Percentiles rank a stretch among this genome's conserved stretches.
phyloP scores from a whole-genome alignment of 2,113 vertebrate genomes.

The Macrotus californicus region DNA sequence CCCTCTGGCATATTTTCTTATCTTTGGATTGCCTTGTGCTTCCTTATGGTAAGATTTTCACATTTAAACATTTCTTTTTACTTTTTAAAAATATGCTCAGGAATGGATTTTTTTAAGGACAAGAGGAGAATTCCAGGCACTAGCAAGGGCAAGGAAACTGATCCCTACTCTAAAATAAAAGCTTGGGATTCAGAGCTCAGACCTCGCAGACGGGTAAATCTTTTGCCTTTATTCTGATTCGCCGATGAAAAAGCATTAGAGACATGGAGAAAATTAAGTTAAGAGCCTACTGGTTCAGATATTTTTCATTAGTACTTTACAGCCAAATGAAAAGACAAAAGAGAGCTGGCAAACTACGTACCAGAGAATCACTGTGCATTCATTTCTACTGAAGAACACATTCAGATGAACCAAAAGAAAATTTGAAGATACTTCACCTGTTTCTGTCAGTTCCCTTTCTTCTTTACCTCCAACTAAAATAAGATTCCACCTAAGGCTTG shows the following conservation, averaged over 20 bases:
- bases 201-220: not conserved
- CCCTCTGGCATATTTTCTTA: not conserved
- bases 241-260: not conserved
- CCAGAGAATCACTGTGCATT: not conserved
- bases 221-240: not conserved
- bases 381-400: not conserved
- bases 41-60: not conserved
- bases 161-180: not conserved
- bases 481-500: not conserved
- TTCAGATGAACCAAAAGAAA: not conserved
- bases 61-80: not conserved
- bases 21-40: not conserved
- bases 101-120: not conserved
- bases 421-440: not conserved
- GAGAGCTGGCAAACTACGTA: not conserved
- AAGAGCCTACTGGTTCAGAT: not conserved
- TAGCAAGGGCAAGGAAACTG: not conserved
- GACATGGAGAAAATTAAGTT: not conserved
- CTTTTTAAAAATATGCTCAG: not conserved
- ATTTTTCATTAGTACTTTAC: not conserved
- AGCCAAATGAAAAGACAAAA: not conserved
- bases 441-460: not conserved
- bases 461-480: not conserved
- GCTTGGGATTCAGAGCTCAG: not conserved
- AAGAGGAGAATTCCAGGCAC: not conserved